phyloP scores from a whole-genome alignment of 2,888 invertebrate species.

The Ophonus ardosiacus region DNA sequence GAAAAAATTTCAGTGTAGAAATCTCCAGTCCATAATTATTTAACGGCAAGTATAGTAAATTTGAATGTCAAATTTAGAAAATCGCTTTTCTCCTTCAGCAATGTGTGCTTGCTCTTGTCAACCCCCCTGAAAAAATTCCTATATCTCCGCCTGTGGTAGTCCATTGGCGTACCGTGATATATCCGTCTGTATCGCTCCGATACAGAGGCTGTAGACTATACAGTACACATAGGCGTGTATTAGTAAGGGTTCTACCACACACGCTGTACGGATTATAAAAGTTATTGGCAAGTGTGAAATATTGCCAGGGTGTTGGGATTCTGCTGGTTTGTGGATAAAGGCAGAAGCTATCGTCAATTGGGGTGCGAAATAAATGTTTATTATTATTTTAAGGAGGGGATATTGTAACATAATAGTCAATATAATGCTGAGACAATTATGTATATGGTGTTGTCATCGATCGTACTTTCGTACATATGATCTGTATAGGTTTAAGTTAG shows the following conservation, averaged over 20 bases:
- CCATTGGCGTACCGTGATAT: constrained; percentile 66
- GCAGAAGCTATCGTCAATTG: background rate
- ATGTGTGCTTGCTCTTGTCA: too few species aligned
- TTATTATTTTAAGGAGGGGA: background rate
- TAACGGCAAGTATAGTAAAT: too few species aligned
- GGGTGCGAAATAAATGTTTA: background rate
- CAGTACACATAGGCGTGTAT: background rate
- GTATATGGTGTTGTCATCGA: too few species aligned
- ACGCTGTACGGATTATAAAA: constrained; percentile 45
- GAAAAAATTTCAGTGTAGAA: too few species aligned
- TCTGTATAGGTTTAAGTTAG: too few species aligned
- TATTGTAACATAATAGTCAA: too few species aligned
- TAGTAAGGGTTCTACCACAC: background rate
- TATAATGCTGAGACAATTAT: too few species aligned
- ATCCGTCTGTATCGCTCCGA: constrained; percentile 50
- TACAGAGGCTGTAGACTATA: background rate
- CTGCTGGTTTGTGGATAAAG: background rate
- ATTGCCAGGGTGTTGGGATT: constrained; percentile 31
- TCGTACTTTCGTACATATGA: too few species aligned
- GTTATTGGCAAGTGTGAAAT: constrained; percentile 58
- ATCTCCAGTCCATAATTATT: too few species aligned
- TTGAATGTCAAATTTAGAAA: too few species aligned
- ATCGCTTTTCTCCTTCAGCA: too few species aligned
- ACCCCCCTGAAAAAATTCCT: too few species aligned
- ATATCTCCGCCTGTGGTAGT: background rate